Evolutionary conservation across 2,888 invertebrate species (phyloP).

Genomic region (Apoda limacodes): DNA sequence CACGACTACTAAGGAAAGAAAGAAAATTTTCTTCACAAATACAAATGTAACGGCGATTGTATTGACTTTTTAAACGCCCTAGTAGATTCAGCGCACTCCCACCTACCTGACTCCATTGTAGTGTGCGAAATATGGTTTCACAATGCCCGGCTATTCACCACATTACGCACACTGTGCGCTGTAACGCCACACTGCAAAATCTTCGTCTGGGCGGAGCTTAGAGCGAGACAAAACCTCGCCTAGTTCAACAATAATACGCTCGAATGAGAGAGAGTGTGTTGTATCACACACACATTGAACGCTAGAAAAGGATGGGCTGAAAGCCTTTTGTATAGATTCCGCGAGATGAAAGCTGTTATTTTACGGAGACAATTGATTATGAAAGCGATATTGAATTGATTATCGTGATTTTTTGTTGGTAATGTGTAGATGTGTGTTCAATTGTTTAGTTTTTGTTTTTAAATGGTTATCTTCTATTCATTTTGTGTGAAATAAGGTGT

Average conservation of each 20-base stretch:
- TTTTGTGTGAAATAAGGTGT: constrained; percentile 26
- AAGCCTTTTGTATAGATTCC: constrained; percentile 64
- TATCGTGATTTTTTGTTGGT: constrained; percentile 21
- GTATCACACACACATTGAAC: constrained; percentile 52
- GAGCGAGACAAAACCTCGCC: constrained; percentile 52
- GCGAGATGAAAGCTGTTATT: constrained; percentile 56
- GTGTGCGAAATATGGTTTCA: constrained; percentile 57
- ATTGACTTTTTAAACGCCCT: constrained; percentile 70
- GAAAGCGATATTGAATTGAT: constrained; percentile 29
- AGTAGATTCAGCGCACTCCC: constrained; percentile 56
- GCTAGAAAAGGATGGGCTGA: constrained; percentile 62
- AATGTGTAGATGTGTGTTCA: constrained; percentile 5
- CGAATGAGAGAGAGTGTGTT: constrained; percentile 40
- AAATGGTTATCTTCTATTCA: constrained; percentile 25
- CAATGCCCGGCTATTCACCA: constrained; percentile 54
- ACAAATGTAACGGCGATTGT: constrained; percentile 58
- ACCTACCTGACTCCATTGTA: constrained; percentile 59
- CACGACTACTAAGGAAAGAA: constrained; percentile 39
- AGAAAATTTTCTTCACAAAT: constrained; percentile 64
- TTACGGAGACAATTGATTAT: constrained; percentile 64
- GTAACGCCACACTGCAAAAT: constrained; percentile 39
- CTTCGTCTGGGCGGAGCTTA: constrained; percentile 59
- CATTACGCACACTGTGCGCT: constrained; percentile 46
- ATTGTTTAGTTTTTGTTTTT: constrained; percentile 9
- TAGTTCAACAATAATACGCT: constrained; percentile 34